Evolutionary conservation across 2,113 vertebrate species (phyloP).

Genomic region (Leucopsar rothschildi): DNA sequence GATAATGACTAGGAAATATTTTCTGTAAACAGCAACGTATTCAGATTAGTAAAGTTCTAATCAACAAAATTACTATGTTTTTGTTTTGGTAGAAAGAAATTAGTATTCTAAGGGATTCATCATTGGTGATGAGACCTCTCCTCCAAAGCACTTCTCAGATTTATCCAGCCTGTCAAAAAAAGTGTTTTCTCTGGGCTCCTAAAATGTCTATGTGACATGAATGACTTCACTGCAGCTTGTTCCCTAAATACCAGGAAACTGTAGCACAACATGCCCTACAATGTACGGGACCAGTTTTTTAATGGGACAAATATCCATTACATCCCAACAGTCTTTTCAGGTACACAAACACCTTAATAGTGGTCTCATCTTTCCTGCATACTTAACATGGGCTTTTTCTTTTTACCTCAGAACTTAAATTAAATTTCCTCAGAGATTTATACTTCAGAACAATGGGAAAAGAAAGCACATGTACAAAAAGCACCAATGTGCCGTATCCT

Average conservation of each 20-base stretch:
- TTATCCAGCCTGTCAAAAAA: not conserved
- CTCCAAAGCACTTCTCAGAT: not conserved
- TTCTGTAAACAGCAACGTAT: not conserved
- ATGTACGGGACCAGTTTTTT: accelerated
- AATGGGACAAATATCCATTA: not conserved
- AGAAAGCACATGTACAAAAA: not conserved
- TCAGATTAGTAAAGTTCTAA: not conserved
- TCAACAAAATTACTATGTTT: not conserved
- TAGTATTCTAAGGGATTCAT: not conserved
- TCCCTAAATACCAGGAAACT: not conserved
- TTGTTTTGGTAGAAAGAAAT: not conserved
- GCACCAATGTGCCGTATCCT: not conserved
- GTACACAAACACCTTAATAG: not conserved
- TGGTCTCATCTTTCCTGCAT: not conserved
- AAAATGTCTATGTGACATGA: not conserved
- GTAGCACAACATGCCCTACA: not conserved
- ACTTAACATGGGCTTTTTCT: not conserved
- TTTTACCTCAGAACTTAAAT: not conserved
- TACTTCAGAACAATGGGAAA: not conserved
- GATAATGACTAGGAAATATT: not conserved
- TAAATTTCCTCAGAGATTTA: not conserved
- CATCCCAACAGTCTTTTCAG: not conserved
- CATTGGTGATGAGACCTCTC: not conserved
- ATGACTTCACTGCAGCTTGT: not conserved
- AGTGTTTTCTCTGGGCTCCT: not conserved